Evolutionary conservation across 2,113 vertebrate genomes (phyloP).

Genomic region (Xiphorhynchus elegans): DNA sequence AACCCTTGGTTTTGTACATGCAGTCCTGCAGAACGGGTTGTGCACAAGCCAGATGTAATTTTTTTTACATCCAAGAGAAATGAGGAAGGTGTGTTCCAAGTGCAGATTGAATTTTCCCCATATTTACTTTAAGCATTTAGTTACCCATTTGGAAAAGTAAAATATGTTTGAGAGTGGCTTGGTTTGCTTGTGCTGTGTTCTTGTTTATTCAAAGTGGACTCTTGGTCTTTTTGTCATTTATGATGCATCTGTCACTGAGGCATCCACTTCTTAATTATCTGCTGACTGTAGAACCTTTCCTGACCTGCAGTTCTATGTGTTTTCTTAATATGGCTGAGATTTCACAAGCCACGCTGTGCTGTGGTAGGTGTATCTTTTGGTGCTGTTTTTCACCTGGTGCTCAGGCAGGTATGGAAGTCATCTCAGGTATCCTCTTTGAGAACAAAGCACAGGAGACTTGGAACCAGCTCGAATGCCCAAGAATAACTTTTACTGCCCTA

Average conservation of each 20-base stretch:
- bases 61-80: neutral
- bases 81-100: neutral
- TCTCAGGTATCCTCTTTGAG: neutral
- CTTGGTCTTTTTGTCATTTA: neutral
- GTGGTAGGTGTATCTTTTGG: neutral
- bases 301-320: rapidly evolving
- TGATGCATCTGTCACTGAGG: rapidly evolving
- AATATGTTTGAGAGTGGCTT: neutral
- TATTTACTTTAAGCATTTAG: neutral
- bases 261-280: neutral
- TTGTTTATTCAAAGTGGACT: neutral
- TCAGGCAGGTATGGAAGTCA: neutral
- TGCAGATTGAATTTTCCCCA: neutral
- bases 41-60: neutral
- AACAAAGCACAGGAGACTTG: neutral
- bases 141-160: neutral
- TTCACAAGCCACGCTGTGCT: neutral
- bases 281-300: neutral
- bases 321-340: neutral
- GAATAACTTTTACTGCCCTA: neutral
- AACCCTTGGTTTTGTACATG: neutral
- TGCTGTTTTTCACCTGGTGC: neutral
- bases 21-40: neutral
- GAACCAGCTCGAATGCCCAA: neutral
- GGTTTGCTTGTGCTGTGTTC: neutral